These are phyloP conservation scores for Alouatta palliata DNA, from an alignment of 2,113 vertebrate species.

Conservation along the genomic window DNA sequence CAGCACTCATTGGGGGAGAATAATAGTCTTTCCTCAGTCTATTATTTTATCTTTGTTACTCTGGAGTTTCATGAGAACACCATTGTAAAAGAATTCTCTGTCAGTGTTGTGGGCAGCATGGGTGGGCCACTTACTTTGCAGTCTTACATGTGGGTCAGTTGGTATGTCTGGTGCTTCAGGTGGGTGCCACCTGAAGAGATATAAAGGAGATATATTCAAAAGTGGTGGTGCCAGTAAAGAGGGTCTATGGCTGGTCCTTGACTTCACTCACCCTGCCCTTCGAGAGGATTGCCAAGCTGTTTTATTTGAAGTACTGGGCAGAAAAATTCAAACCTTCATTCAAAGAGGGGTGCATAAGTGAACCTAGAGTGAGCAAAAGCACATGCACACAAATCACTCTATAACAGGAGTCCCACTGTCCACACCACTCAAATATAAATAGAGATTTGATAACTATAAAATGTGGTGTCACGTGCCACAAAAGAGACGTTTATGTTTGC, in stretches of 20 bases:
- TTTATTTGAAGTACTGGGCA: not conserved
- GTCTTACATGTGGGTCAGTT: not conserved
- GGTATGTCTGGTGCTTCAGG: not conserved
- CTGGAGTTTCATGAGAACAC: not conserved
- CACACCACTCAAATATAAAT: not conserved
- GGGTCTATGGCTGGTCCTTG: not conserved
- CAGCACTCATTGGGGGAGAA: not conserved
- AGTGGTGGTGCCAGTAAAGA: not conserved
- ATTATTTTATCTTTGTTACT: not conserved
- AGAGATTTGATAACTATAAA: not conserved
- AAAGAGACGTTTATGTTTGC: not conserved
- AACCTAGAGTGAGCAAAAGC: not conserved
- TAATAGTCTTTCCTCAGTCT: not conserved
- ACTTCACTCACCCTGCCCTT: not conserved
- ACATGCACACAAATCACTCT: not conserved
- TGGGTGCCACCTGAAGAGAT: not conserved
- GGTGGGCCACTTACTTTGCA: not conserved
- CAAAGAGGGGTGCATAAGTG: not conserved
- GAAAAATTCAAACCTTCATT: not conserved
- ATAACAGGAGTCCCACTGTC: not conserved
- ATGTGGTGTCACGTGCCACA: not conserved
- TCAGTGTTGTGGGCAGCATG: not conserved
- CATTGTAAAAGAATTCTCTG: not conserved
- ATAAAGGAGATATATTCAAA: not conserved
- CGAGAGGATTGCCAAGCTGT: not conserved